Conservation (phyloP, 2,888 invertebrate species). For the Meiosimyza decipiens region DNA sequence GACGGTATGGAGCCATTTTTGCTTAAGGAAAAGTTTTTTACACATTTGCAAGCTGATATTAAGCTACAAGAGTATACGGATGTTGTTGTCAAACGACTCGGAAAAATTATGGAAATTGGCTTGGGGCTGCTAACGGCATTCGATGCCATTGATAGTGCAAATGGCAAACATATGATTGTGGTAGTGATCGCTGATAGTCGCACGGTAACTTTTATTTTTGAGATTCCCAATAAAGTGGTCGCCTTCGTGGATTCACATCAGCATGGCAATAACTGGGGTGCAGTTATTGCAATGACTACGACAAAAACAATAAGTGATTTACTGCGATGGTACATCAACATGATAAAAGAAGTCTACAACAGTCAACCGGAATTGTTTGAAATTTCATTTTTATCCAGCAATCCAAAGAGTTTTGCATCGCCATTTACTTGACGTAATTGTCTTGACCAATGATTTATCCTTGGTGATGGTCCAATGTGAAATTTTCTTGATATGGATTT, state of each 20-base stretch:
- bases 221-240: slow-evolving; percentile 54
- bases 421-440: slow-evolving; percentile 6
- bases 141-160: not conserved
- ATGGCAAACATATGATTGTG: slow-evolving; percentile 51
- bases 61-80: slow-evolving; percentile 50
- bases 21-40: slow-evolving; percentile 61
- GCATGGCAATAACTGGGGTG: slow-evolving; percentile 57
- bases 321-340: slow-evolving; percentile 56
- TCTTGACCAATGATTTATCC: too few species aligned
- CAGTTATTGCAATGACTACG: slow-evolving; percentile 56
- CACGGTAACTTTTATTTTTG: slow-evolving; percentile 57
- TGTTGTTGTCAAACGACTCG: slow-evolving; percentile 54
- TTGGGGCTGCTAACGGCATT: slow-evolving; percentile 54
- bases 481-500: too few species aligned
- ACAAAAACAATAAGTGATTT: slow-evolving; percentile 53
- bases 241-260: slow-evolving; percentile 60
- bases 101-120: slow-evolving; percentile 56
- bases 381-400: slow-evolving; percentile 55
- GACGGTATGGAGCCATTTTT: slow-evolving; percentile 44
- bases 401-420: slow-evolving; percentile 29
- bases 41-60: slow-evolving; percentile 58
- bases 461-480: too few species aligned
- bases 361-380: slow-evolving; percentile 58
- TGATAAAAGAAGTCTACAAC: slow-evolving; percentile 56
- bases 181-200: slow-evolving; percentile 61